Conservation (phyloP, 2,888 invertebrate species). For the Polietes domitor region DNA sequence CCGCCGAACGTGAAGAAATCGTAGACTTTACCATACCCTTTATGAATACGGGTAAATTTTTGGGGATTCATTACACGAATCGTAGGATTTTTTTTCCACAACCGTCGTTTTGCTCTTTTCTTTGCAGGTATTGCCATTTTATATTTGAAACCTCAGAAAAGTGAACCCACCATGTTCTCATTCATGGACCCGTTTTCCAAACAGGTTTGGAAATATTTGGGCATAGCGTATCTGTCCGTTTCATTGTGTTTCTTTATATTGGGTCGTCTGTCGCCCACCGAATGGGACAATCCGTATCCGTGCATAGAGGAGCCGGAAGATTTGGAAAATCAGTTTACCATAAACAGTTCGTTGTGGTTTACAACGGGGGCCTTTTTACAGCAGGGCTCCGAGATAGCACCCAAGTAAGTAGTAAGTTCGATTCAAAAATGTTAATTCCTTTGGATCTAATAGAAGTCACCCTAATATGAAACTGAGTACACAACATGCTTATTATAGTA, state of each 20-base stretch:
- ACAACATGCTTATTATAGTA: too few species aligned
- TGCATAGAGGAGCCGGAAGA: slow-evolving; percentile 92
- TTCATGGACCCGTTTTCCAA: slow-evolving; percentile 94
- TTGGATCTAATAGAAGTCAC: too few species aligned
- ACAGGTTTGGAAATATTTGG: slow-evolving; percentile 92
- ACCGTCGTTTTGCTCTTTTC: not conserved
- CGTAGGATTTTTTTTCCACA: not conserved
- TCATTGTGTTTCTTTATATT: slow-evolving; percentile 88
- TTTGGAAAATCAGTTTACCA: slow-evolving; percentile 91
- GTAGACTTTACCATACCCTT: slow-evolving; percentile 98
- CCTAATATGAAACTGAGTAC: too few species aligned
- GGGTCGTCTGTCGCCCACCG: slow-evolving; percentile 91
- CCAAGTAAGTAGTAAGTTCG: slow-evolving; percentile 84
- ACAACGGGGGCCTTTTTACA: slow-evolving; percentile 91
- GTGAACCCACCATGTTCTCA: slow-evolving; percentile 92
- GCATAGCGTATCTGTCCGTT: slow-evolving; percentile 89
- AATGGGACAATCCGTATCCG: slow-evolving; percentile 94
- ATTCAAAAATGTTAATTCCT: too few species aligned
- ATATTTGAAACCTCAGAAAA: slow-evolving; percentile 91
- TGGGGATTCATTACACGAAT: not conserved
- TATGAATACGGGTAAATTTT: slow-evolving; percentile 88
- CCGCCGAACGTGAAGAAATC: slow-evolving; percentile 91
- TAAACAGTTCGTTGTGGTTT: slow-evolving; percentile 94
- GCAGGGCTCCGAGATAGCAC: slow-evolving; percentile 93
- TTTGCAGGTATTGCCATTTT: slow-evolving; percentile 90